A percentile compares a stretch with the other conserved stretches of the same genome.
These are phyloP conservation scores for Lepidochitona cinerea DNA, from an alignment of 2,888 invertebrate species.

Conservation along the genomic window DNA sequence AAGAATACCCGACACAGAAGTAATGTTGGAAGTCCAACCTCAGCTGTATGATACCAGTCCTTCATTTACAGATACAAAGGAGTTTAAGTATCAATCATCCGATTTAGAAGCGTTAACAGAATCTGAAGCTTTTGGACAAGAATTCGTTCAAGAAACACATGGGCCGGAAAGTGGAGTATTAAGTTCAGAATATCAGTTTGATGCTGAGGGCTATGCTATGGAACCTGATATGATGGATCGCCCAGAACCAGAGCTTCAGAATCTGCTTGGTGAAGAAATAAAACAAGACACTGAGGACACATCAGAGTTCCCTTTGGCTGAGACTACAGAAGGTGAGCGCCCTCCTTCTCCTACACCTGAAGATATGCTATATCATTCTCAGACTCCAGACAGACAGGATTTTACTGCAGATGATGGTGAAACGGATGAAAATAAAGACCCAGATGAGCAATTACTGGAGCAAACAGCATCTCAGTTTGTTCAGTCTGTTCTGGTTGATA, in stretches of 20 bases:
- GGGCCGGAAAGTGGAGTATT: neutral
- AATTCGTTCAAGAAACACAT: too few species aligned
- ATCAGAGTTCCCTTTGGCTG: neutral
- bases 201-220: constrained; percentile 22
- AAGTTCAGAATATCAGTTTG: neutral
- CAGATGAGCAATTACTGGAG: constrained; percentile 43
- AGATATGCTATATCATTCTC: constrained; percentile 25
- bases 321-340: constrained; percentile 65
- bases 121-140: neutral
- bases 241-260: constrained; percentile 24
- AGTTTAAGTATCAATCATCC: neutral
- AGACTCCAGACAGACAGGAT: neutral
- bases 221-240: constrained; percentile 21
- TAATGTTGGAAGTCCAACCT: neutral
- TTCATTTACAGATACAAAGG: neutral
- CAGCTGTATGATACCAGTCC: neutral
- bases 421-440: constrained; percentile 5
- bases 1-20: neutral
- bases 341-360: constrained; percentile 73
- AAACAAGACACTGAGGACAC: neutral
- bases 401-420: neutral
- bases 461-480: constrained; percentile 62
- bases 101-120: neutral
- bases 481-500: constrained; percentile 61
- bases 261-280: constrained; percentile 5